These are phyloP conservation scores for Ophiodon elongatus DNA, from an alignment of 2,113 vertebrate species.

Conservation along the genomic window DNA sequence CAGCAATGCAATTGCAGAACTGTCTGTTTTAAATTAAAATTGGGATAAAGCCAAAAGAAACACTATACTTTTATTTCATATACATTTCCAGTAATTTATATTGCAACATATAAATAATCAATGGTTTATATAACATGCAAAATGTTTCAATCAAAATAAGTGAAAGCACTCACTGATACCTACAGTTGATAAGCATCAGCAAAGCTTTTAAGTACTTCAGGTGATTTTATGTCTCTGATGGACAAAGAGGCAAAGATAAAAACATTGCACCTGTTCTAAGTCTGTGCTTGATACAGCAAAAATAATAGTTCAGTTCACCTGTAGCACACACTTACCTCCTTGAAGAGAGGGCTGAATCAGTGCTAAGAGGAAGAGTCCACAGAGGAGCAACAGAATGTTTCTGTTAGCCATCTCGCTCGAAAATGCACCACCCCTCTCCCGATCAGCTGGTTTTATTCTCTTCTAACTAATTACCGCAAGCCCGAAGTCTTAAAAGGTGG, in stretches of 20 bases:
- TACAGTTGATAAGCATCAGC: neutral
- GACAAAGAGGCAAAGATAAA: neutral
- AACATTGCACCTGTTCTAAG: slow-evolving; percentile 65
- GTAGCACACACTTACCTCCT: slow-evolving; percentile 90
- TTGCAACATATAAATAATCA: neutral
- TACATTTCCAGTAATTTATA: neutral
- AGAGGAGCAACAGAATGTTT: slow-evolving; percentile 87
- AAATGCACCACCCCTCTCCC: slow-evolving; percentile 89
- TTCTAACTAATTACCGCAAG: slow-evolving; percentile 90
- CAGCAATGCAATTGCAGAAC: slow-evolving; percentile 2
- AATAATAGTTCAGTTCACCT: slow-evolving; percentile 49
- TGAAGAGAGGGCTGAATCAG: slow-evolving; percentile 89
- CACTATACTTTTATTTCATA: neutral
- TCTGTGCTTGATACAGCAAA: slow-evolving; percentile 47
- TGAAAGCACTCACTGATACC: neutral
- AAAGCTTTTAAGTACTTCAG: neutral
- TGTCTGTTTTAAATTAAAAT: neutral
- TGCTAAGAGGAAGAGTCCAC: slow-evolving; percentile 87
- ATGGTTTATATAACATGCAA: neutral
- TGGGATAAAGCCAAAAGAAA: slow-evolving; percentile 5
- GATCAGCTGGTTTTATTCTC: slow-evolving; percentile 94
- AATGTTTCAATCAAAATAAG: neutral
- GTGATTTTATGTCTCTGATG: neutral
- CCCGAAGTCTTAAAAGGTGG: slow-evolving; percentile 77
- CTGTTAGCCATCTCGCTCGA: slow-evolving; percentile 93